Conservation (phyloP, 2,888 invertebrate genomes). For the Callyntrura sp. region DNA sequence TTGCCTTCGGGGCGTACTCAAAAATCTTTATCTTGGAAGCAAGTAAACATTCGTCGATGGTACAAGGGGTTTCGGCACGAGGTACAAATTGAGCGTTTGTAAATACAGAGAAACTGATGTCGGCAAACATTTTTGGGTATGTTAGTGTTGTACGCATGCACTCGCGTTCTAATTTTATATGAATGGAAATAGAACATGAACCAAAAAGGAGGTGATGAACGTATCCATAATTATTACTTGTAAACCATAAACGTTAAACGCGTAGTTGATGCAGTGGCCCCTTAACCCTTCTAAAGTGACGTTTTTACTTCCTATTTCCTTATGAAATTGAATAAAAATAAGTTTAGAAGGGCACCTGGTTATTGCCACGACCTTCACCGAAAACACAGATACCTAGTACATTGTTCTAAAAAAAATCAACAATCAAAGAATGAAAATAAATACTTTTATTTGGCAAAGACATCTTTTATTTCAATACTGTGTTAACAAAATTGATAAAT, state of each 20-base stretch:
- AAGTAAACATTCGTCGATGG: neutral
- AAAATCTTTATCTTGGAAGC: slow-evolving; percentile 21
- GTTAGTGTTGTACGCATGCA: neutral
- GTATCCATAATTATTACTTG: neutral
- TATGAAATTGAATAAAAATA: neutral
- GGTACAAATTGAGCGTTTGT: slow-evolving; percentile 2
- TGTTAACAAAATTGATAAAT: no score
- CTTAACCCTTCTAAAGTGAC: neutral
- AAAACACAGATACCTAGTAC: neutral
- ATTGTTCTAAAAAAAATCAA: neutral
- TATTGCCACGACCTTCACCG: slow-evolving; percentile 1
- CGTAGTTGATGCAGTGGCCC: neutral
- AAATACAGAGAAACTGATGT: neutral
- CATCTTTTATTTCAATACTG: no score
- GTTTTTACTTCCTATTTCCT: slow-evolving; percentile 10
- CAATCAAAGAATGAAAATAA: neutral
- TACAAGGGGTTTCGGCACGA: no score
- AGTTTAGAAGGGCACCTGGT: slow-evolving; percentile 17
- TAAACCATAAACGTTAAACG: no score
- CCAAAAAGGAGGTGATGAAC: neutral
- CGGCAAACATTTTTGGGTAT: no score
- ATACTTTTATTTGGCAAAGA: no score
- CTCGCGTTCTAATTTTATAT: neutral
- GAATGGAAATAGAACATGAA: slow-evolving; percentile 11
- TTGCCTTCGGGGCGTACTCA: slow-evolving; percentile 63